A percentile compares a stretch with the other conserved stretches of the same genome.
These are phyloP conservation scores for Helicoverpa zea DNA, from an alignment of 1,140 invertebrate genomes.

Conservation along the genomic window DNA sequence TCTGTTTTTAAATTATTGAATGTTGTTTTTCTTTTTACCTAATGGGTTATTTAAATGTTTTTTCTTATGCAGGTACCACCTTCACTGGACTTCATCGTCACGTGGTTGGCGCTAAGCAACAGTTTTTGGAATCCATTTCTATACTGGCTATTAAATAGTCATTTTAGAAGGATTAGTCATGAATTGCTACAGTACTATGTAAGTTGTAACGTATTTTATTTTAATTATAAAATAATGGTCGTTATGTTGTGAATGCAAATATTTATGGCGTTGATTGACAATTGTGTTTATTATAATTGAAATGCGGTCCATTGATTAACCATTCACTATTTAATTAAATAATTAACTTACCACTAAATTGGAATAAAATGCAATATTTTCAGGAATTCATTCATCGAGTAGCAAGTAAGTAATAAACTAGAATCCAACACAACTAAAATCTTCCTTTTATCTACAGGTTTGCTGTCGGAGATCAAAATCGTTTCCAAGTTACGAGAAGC, in stretches of 20 bases:
- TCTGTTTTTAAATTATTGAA: slow-evolving; percentile 16
- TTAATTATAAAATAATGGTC: background rate
- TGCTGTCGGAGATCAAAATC: slow-evolving; percentile 82
- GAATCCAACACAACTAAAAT: background rate
- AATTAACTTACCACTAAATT: no score
- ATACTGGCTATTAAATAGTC: slow-evolving; percentile 95
- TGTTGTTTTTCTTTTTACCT: no score
- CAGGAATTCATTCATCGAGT: no score
- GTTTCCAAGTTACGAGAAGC: slow-evolving; percentile 80
- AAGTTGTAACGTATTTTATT: slow-evolving; percentile 63
- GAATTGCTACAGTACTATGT: slow-evolving; percentile 92
- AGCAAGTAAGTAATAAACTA: no score
- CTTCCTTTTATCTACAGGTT: slow-evolving; percentile 68
- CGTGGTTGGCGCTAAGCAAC: slow-evolving; percentile 94
- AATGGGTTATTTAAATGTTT: slow-evolving; percentile 5
- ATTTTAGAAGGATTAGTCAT: slow-evolving; percentile 93
- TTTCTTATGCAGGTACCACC: slow-evolving; percentile 89
- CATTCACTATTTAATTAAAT: no score
- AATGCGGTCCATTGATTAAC: no score
- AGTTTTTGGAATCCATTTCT: slow-evolving; percentile 96
- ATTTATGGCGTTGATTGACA: background rate
- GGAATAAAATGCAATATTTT: no score
- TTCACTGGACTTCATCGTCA: slow-evolving; percentile 93
- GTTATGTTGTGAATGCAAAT: background rate
- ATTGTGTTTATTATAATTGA: no score